These are phyloP conservation scores for Urophycis tenuis DNA, from an alignment of 2,797 vertebrate species.

Conservation along the genomic window DNA sequence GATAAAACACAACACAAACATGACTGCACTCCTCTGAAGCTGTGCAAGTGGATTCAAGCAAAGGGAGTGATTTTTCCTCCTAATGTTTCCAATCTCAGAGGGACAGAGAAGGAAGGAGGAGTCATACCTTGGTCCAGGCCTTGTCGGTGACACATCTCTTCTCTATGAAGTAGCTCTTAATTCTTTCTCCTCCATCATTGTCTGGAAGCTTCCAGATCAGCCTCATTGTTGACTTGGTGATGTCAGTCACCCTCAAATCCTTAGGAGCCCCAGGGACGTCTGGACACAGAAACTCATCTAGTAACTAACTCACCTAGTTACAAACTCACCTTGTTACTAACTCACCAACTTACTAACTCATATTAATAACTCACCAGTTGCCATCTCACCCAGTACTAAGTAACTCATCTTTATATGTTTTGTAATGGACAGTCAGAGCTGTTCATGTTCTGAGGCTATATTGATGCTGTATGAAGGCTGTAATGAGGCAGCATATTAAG, in stretches of 20 bases:
- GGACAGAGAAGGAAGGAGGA: background rate
- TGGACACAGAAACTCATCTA: slow-evolving; percentile 32
- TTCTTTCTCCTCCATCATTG: slow-evolving; percentile 95
- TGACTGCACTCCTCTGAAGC: background rate
- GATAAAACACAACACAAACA: background rate
- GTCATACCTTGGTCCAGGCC: slow-evolving; percentile 81
- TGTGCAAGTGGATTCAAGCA: background rate
- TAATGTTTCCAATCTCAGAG: background rate
- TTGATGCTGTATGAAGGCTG: background rate
- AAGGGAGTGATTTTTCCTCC: background rate
- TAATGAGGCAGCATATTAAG: background rate
- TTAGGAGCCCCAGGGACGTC: slow-evolving; percentile 83
- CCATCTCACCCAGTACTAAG: background rate
- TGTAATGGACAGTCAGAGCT: too few relatives aligned
- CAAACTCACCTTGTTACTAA: background rate
- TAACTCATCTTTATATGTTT: background rate
- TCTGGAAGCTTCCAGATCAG: slow-evolving; percentile 97
- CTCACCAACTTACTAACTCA: background rate
- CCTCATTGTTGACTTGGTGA: slow-evolving; percentile 86
- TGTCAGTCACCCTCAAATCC: slow-evolving; percentile 89
- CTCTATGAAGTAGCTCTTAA: slow-evolving; percentile 95
- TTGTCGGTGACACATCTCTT: slow-evolving; percentile 88
- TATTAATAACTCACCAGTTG: background rate
- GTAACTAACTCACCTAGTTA: background rate
- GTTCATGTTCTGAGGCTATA: background rate